Conservation (phyloP, 2,797 vertebrate species). For the Epinephelus malabaricus region DNA sequence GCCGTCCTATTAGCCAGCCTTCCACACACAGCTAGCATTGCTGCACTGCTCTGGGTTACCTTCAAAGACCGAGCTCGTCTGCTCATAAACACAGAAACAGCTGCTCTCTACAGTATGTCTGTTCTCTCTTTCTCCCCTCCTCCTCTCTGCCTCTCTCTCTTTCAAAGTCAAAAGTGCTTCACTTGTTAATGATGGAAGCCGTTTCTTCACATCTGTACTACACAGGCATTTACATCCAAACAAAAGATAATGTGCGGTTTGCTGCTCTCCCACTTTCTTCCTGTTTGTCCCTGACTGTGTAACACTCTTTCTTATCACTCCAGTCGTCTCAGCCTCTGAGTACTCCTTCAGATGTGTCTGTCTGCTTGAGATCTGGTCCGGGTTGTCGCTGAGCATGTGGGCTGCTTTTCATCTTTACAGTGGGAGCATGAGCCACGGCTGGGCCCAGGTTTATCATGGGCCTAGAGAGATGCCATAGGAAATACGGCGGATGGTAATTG, state of each 20-base stretch:
- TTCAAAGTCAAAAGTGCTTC: constrained; percentile 87
- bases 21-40: constrained; percentile 75
- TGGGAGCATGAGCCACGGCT: constrained; percentile 49
- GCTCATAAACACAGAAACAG: constrained; percentile 85
- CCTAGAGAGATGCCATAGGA: constrained; percentile 57
- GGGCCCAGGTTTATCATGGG: constrained; percentile 61
- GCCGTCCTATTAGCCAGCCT: constrained; percentile 85
- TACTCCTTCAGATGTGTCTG: constrained; percentile 71
- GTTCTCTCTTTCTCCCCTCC: constrained; percentile 75
- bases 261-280: constrained; percentile 74
- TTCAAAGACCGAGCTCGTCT: constrained; percentile 84
- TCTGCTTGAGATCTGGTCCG: constrained; percentile 66
- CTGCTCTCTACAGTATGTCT: constrained; percentile 84
- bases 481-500: constrained; percentile 61
- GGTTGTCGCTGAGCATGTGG: constrained; percentile 63
- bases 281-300: constrained; percentile 73
- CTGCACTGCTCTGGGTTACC: constrained; percentile 85
- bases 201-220: constrained; percentile 82
- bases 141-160: constrained; percentile 71
- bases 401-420: constrained; percentile 73
- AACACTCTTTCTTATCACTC: constrained; percentile 72
- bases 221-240: constrained; percentile 84
- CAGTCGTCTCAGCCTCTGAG: constrained; percentile 61
- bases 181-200: constrained; percentile 82
- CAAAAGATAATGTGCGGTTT: constrained; percentile 82